Evolutionary conservation across 2,888 invertebrate species (phyloP).

Genomic region (Patella depressa): DNA sequence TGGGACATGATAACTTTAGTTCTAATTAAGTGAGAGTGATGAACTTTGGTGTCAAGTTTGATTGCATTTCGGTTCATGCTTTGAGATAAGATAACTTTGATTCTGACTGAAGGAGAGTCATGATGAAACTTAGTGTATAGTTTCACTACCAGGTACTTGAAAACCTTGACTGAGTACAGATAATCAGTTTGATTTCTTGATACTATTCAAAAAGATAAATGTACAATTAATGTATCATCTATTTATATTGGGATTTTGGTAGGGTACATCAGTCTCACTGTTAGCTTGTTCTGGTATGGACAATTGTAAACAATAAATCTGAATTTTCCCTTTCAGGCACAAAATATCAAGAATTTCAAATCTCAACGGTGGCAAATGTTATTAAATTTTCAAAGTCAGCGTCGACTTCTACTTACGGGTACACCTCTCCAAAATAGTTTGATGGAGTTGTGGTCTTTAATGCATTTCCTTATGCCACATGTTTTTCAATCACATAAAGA

Average conservation of each 20-base stretch:
- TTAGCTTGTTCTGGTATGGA: not conserved
- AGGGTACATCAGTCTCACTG: no score
- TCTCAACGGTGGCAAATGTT: conserved; percentile 98
- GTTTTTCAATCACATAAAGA: conserved; percentile 86
- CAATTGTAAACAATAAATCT: not conserved
- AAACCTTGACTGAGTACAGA: not conserved
- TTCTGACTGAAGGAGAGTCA: no score
- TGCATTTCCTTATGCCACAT: conserved; percentile 98
- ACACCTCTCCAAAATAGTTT: conserved; percentile 98
- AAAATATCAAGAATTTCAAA: conserved; percentile 99
- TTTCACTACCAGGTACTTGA: no score
- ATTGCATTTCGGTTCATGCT: not conserved
- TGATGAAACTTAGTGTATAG: no score
- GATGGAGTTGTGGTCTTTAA: conserved; percentile 96
- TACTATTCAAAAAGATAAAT: no score
- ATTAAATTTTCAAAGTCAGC: conserved; percentile 95
- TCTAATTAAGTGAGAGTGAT: no score
- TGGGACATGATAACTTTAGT: no score
- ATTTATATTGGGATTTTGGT: no score
- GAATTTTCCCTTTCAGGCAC: conserved; percentile 78
- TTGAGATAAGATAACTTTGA: no score
- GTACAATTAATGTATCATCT: no score
- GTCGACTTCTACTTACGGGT: conserved; percentile 83
- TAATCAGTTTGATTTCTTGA: not conserved
- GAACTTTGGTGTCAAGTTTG: no score